Evolutionary conservation across 2,113 vertebrate genomes (phyloP).

Genomic region (Glaucidium brasilianum): DNA sequence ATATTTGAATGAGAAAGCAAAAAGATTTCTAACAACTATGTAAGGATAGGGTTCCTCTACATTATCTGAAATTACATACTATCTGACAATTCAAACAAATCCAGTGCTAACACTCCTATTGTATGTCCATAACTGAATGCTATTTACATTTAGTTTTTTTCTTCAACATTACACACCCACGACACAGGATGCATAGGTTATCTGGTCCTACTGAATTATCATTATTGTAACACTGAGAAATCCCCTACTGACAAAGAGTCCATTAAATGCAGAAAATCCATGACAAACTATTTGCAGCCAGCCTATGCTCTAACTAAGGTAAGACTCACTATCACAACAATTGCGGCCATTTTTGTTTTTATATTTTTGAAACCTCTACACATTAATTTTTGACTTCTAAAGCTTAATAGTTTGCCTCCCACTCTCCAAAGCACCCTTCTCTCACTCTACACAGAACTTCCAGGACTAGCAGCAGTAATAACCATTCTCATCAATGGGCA

Average conservation of each 20-base stretch:
- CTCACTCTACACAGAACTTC: not conserved
- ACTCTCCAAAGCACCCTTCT: not conserved
- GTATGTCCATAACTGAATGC: not conserved
- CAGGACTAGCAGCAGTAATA: not conserved
- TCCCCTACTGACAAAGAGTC: not conserved
- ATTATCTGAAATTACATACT: not conserved
- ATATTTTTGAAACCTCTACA: not conserved
- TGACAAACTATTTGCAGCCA: not conserved
- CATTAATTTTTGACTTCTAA: not conserved
- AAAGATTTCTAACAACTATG: not conserved
- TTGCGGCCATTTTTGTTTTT: not conserved
- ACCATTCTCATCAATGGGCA: not conserved
- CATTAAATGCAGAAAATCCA: not conserved
- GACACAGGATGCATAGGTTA: not conserved
- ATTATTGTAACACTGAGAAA: not conserved
- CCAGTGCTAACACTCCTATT: not conserved
- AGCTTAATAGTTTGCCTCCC: not conserved
- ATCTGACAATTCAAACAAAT: constrained; percentile 38
- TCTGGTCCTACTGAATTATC: not conserved
- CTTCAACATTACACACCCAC: not conserved
- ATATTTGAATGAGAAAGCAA: constrained; percentile 20
- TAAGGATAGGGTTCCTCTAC: not conserved
- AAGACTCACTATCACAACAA: not conserved
- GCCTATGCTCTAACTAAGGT: not conserved
- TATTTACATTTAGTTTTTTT: not conserved